These are phyloP conservation scores for Microchrysa polita DNA, from an alignment of 2,888 invertebrate species.

Conservation along the genomic window DNA sequence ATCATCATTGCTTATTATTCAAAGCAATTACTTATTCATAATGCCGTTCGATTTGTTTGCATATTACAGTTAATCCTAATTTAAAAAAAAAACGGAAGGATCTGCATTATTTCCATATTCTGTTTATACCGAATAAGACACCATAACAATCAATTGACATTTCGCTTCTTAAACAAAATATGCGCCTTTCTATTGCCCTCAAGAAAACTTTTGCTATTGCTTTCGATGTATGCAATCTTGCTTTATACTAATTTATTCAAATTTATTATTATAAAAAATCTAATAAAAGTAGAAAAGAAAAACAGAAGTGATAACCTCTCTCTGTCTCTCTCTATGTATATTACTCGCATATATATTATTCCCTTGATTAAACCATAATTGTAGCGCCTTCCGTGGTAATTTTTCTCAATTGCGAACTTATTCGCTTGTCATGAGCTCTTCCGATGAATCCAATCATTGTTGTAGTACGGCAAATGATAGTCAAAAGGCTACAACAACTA, in stretches of 20 bases:
- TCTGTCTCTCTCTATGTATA: slow-evolving; percentile 29
- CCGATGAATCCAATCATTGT: slow-evolving; percentile 63
- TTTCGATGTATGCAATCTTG: background rate
- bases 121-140: no score
- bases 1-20: no score
- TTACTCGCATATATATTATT: slow-evolving; percentile 47
- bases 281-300: slow-evolving; percentile 39
- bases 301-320: slow-evolving; percentile 30
- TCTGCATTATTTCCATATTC: no score
- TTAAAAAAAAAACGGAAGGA: no score
- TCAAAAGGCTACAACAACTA: slow-evolving; percentile 53
- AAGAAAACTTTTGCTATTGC: background rate
- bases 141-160: no score
- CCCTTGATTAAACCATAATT: slow-evolving; percentile 39
- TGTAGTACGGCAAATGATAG: slow-evolving; percentile 54
- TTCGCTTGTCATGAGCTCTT: slow-evolving; percentile 65
- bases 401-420: slow-evolving; percentile 65
- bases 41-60: no score
- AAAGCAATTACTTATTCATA: no score
- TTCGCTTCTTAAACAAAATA: no score
- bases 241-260: background rate
- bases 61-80: no score
- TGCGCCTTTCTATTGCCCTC: no score
- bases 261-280: slow-evolving; percentile 3
- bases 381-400: slow-evolving; percentile 63